Percentiles rank a stretch among this genome's conserved stretches.
Conservation (phyloP, 2,888 invertebrate species). For the Portevinia maculata region DNA sequence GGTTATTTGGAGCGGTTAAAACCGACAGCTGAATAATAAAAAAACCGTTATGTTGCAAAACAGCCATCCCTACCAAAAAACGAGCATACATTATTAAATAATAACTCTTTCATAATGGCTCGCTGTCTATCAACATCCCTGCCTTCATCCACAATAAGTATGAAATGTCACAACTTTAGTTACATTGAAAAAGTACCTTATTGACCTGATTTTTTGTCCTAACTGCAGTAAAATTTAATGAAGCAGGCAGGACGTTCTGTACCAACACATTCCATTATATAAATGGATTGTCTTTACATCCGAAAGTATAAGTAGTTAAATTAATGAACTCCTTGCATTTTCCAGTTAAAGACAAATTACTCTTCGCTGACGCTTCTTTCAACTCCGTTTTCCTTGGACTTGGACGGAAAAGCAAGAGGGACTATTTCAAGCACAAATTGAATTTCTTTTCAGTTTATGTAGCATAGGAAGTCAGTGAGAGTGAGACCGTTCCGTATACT, state of each 20-base stretch:
- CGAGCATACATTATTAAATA: too few relatives aligned
- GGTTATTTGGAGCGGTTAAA: too few relatives aligned
- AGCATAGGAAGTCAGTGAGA: too few relatives aligned
- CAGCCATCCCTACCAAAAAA: too few relatives aligned
- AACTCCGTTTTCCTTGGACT: neutral
- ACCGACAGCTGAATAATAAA: too few relatives aligned
- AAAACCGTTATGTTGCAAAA: too few relatives aligned
- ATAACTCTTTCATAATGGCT: too few relatives aligned
- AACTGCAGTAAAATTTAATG: neutral
- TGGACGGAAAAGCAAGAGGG: neutral
- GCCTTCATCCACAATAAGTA: neutral
- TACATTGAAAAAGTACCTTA: neutral
- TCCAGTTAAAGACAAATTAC: neutral
- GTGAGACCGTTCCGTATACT: neutral
- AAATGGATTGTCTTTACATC: neutral
- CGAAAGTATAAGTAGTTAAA: neutral
- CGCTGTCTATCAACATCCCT: neutral
- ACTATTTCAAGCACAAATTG: neutral
- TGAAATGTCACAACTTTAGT: neutral
- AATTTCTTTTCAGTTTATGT: neutral
- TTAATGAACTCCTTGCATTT: slow-evolving; percentile 13
- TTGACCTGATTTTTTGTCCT: neutral
- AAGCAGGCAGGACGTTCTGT: neutral
- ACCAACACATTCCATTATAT: neutral
- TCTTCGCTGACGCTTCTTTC: neutral